Evolutionary conservation across 2,888 invertebrate genomes (phyloP).

Genomic region (Melangyna quadrimaculata): DNA sequence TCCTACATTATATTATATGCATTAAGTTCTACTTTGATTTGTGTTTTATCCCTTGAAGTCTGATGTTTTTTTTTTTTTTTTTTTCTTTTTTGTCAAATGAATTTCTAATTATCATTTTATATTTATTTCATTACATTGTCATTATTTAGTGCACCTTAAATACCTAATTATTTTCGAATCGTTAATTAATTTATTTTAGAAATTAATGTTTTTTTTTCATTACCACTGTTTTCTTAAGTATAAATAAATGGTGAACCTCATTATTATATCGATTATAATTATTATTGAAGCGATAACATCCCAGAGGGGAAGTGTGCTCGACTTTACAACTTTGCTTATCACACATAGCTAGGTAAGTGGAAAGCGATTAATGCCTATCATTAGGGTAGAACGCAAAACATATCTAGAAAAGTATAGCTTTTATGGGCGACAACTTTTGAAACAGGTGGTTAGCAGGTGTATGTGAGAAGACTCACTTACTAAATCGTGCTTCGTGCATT

Average conservation of each 20-base stretch:
- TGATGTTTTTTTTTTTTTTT: too few relatives aligned
- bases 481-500: background rate
- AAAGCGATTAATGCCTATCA: constrained; percentile 38
- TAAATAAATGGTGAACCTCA: constrained; percentile 21
- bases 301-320: constrained; percentile 1
- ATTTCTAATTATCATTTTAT: background rate
- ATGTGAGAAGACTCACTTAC: constrained; percentile 25
- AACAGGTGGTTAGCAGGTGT: constrained; percentile 67
- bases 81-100: background rate
- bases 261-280: constrained; percentile 48
- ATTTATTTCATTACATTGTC: background rate
- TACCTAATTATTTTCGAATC: background rate
- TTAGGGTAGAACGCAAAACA: constrained; percentile 30
- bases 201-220: background rate
- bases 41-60: too few relatives aligned
- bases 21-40: too few relatives aligned
- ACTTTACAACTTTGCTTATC: constrained; percentile 46
- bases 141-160: background rate
- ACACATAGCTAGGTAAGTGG: constrained; percentile 17
- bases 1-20: too few relatives aligned
- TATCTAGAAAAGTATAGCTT: constrained; percentile 27
- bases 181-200: background rate
- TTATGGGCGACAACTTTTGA: constrained; percentile 33
- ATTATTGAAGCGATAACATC: constrained; percentile 48
- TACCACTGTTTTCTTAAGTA: constrained; percentile 35